These are phyloP conservation scores for Syngnathus scovelli DNA, from an alignment of 2,113 vertebrate species.

Conservation along the genomic window DNA sequence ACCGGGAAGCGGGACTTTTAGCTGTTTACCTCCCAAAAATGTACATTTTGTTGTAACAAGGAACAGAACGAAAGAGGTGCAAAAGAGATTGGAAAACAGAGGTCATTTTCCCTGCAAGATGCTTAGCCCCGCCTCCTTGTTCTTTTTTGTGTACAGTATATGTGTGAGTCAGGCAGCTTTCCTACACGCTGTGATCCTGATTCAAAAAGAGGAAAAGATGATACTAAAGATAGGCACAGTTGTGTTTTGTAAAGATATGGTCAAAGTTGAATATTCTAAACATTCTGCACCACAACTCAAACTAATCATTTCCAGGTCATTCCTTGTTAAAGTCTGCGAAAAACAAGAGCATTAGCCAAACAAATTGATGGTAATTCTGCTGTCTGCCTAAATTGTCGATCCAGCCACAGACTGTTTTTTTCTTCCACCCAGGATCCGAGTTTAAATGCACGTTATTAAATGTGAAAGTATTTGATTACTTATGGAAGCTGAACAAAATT, in stretches of 20 bases:
- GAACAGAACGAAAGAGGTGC: not conserved
- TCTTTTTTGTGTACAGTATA: constrained; percentile 18
- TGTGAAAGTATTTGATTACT: too few relatives aligned
- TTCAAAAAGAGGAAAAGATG: constrained; percentile 41
- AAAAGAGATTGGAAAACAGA: constrained; percentile 5
- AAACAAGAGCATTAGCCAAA: too few relatives aligned
- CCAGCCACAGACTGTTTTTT: too few relatives aligned
- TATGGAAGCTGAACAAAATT: too few relatives aligned
- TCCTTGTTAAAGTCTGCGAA: too few relatives aligned
- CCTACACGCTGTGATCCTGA: constrained; percentile 53
- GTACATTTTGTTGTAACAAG: constrained; percentile 14
- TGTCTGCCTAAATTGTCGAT: too few relatives aligned
- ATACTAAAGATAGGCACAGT: constrained; percentile 23
- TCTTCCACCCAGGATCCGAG: too few relatives aligned
- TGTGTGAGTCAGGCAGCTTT: constrained; percentile 27
- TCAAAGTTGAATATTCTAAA: not conserved
- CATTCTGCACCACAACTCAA: not conserved
- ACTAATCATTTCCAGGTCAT: not conserved
- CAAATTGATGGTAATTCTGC: too few relatives aligned
- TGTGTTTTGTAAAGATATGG: not conserved
- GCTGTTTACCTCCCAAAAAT: constrained; percentile 11
- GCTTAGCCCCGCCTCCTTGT: not conserved
- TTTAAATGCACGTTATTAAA: too few relatives aligned
- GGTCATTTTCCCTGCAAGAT: constrained; percentile 15
- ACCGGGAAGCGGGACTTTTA: constrained; percentile 5